Percentiles rank a stretch among this genome's conserved stretches.
Evolutionary conservation across 2,797 vertebrate species (phyloP).

Genomic region (Antrozous pallidus): DNA sequence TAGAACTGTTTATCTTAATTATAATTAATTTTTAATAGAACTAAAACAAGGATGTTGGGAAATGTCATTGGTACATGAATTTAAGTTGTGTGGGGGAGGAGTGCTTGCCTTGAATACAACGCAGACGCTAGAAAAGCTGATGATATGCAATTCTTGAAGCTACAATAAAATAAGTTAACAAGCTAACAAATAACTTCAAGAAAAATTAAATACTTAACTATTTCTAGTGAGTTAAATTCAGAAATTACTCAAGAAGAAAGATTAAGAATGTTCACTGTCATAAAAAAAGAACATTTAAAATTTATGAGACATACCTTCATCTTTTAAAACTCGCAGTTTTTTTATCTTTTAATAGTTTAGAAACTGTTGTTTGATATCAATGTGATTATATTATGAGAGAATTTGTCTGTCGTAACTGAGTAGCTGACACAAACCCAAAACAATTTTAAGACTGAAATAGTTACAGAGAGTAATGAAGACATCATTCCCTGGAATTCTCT

Average conservation of each 20-base stretch:
- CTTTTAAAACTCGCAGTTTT: not conserved
- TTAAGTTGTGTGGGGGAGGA: not conserved
- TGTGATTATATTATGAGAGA: not conserved
- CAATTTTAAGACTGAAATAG: not conserved
- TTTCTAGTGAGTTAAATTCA: not conserved
- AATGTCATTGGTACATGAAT: not conserved
- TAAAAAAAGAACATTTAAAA: not conserved
- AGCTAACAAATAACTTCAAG: not conserved
- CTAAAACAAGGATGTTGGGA: constrained; percentile 37
- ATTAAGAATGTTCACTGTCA: not conserved
- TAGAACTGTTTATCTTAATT: constrained; percentile 9
- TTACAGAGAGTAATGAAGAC: not conserved
- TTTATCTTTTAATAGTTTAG: not conserved
- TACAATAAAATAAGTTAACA: not conserved
- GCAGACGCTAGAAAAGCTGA: not conserved
- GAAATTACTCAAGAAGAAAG: not conserved
- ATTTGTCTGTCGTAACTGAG: not conserved
- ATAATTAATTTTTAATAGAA: constrained; percentile 38
- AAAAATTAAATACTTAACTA: not conserved
- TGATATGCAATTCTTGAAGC: not conserved
- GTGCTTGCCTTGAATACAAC: not conserved
- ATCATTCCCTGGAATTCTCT: not conserved
- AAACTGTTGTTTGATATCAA: not conserved
- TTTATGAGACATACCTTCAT: not conserved
- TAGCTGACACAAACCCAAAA: not conserved